phyloP scores from a whole-genome alignment of 1,140 invertebrate species.

The Megathymus violae region DNA sequence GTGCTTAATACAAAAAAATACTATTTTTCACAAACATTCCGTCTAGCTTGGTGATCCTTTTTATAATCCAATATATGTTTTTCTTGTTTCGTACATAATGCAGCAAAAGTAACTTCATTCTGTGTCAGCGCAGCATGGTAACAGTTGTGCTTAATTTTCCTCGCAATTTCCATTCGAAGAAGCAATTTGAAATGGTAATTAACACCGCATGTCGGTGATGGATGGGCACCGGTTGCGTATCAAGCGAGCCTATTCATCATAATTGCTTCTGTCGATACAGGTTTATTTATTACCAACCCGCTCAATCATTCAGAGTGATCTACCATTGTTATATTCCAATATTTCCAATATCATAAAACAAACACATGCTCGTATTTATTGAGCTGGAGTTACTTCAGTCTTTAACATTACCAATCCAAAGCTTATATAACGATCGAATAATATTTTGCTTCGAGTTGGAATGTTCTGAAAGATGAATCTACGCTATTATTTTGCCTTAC shows the following conservation, averaged over 20 bases:
- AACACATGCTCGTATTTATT: conserved; percentile 21
- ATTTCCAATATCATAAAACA: conserved; percentile 19
- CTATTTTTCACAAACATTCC: too few species aligned
- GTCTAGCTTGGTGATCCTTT: too few species aligned
- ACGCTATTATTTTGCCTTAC: conserved; percentile 23
- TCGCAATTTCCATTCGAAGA: conserved; percentile 58
- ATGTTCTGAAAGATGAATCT: conserved; percentile 22
- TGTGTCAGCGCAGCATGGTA: conserved; percentile 32
- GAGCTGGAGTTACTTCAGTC: conserved; percentile 12
- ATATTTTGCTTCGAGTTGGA: conserved; percentile 19
- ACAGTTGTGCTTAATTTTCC: conserved; percentile 57
- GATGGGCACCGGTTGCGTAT: conserved; percentile 48
- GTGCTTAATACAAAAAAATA: too few species aligned
- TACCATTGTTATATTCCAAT: conserved; percentile 28
- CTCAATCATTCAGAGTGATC: conserved; percentile 36
- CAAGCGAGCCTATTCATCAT: conserved; percentile 57
- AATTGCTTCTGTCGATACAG: conserved; percentile 49
- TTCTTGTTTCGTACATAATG: background rate
- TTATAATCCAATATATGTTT: too few species aligned
- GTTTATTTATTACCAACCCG: conserved; percentile 48
- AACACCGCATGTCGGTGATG: conserved; percentile 60
- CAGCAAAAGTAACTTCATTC: conserved; percentile 12
- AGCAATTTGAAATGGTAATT: conserved; percentile 76
- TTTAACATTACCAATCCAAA: too few species aligned
- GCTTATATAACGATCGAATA: conserved; percentile 12